A percentile compares a stretch with the other conserved stretches of the same genome.
These are phyloP conservation scores for Drosophila borborema DNA, from an alignment of 2,888 invertebrate genomes.

Conservation along the genomic window DNA sequence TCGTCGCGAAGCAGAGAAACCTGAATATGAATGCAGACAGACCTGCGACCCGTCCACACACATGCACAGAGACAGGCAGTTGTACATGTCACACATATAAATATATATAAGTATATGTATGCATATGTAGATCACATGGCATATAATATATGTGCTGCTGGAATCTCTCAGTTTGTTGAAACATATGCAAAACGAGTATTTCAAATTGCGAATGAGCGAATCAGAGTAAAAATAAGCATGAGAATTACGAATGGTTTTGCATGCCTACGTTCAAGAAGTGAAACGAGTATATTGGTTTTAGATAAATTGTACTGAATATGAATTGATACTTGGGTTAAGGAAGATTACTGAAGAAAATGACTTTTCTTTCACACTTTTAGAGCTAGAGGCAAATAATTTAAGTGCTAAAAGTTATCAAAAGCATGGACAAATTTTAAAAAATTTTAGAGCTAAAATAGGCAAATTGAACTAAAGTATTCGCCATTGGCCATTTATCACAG, in stretches of 20 bases:
- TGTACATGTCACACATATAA: background rate
- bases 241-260: conserved; percentile 32
- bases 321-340: background rate
- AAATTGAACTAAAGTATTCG: too few species aligned
- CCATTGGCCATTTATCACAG: too few species aligned
- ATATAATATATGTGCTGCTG: conserved; percentile 11
- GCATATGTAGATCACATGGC: conserved; percentile 7
- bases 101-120: background rate
- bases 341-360: background rate
- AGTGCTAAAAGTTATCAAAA: too few species aligned
- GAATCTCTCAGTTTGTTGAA: conserved; percentile 34
- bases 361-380: background rate
- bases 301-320: accelerated
- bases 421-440: too few species aligned
- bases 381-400: too few species aligned
- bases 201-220: conserved; percentile 43
- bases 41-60: conserved; percentile 8
- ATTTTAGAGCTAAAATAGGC: too few species aligned
- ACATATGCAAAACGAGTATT: conserved; percentile 57
- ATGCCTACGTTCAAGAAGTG: background rate
- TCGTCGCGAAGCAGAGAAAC: conserved; percentile 4
- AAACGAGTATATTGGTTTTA: background rate
- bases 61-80: background rate
- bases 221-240: conserved; percentile 37
- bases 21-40: conserved; percentile 33